Base-by-base conservation (phyloP, 2,888 invertebrate genomes). In the Andrena camellia region DNA sequence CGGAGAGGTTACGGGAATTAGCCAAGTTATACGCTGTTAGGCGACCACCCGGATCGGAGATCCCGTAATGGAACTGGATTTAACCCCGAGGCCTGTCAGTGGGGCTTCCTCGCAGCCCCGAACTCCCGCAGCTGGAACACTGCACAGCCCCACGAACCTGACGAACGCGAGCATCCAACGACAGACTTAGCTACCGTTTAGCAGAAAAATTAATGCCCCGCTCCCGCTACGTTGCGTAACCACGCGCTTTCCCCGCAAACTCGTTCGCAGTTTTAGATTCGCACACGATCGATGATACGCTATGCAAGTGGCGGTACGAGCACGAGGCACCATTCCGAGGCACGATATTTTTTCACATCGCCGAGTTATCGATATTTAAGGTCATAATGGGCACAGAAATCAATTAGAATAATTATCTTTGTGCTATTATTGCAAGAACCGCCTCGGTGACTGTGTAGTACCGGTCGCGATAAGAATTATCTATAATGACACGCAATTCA, bases 21-120 rank as follows among this genome's bases (percentile, higher is more conserved):
- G 90, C 86, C 85, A 89, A 90, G 88, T 90, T 89, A 88, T 89
- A 86, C 83, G 86, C 80, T 85, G 86, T 81, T 85, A 85, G 87
- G 54, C 90, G 89, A 87, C 90, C 89, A 90, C 89, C 87, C 88
- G 90, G 91, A 90, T 87, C 88, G 89, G 73, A 78, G 87, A 89
- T 89, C 83, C 82, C 83, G 85, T 90, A 90, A 90, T 90, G 90
- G 87, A 90, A 90, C 86, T 90, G 89, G 88, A 91, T 90, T 89
- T 90, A 90, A 90, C 87, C 89, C 83, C 84, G 54, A 75, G 88
- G 86, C 78, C 81, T 81, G 81, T 85, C 86, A 83, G 85, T 84
- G 86, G 81, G 83, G 85, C 81, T 87, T 81, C 87, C 73, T 63
- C 73, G 73, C 35, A 31, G 66, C 71, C 35, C 60, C 62, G 63